Conservation (phyloP, 2,888 invertebrate genomes). For the Yponomeuta plumbellus region DNA sequence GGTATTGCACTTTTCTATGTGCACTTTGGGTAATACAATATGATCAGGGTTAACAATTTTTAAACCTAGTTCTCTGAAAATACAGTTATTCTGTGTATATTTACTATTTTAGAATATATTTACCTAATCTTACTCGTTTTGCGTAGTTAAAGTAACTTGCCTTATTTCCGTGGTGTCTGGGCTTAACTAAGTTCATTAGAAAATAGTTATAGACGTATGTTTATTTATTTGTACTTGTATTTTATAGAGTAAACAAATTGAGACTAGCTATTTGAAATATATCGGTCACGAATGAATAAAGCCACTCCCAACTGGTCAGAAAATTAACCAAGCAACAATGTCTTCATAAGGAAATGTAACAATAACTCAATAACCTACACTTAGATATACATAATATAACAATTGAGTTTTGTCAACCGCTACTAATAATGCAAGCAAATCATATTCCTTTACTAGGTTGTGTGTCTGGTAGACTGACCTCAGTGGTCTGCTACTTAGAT, state of each 20-base stretch:
- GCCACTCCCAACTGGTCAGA: slow-evolving; percentile 13
- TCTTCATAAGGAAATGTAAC: not conserved
- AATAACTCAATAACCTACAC: not conserved
- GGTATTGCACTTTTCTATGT: not conserved
- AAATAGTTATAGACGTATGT: not conserved
- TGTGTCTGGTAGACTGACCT: not conserved
- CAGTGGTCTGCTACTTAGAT: not conserved
- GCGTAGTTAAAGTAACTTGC: not conserved
- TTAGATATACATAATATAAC: not conserved
- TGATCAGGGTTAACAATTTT: no score
- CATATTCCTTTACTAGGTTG: slow-evolving; percentile 70
- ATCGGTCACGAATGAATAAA: slow-evolving; percentile 38
- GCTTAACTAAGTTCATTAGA: not conserved
- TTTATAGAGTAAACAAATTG: slow-evolving; percentile 29
- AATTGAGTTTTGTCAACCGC: not conserved
- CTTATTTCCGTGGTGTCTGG: not conserved
- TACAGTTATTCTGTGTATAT: no score
- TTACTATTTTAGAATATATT: no score
- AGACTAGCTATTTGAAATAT: slow-evolving; percentile 69
- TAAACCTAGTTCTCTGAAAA: no score
- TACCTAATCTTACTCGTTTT: not conserved
- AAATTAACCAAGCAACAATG: not conserved
- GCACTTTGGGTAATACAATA: not conserved
- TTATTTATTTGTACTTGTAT: not conserved
- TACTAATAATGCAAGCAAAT: slow-evolving; percentile 22